Conservation (phyloP, 37 sponge, comb jelly and placozoan genomes). For the Axinella damicornis region DNA sequence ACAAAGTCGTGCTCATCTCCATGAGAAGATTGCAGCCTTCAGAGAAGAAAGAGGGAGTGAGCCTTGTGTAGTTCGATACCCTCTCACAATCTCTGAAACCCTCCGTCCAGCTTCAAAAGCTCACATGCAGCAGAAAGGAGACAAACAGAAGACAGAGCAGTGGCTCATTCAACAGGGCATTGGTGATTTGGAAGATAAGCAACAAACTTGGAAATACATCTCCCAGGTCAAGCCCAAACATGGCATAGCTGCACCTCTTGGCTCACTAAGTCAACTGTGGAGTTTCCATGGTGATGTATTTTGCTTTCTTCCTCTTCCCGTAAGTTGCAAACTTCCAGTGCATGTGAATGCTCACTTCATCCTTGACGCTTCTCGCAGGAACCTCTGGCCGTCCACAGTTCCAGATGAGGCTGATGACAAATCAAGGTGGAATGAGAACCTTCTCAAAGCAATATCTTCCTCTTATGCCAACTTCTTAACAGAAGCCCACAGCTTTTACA, state of each 20-base stretch:
- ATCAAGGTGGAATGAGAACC: slow-evolving; percentile 61
- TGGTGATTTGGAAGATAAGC: slow-evolving; percentile 47
- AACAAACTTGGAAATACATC: slow-evolving; percentile 44
- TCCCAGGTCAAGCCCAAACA: slow-evolving; percentile 56
- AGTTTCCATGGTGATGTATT: slow-evolving; percentile 39
- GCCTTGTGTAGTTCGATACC: slow-evolving; percentile 8
- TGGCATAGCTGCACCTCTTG: slow-evolving; percentile 70
- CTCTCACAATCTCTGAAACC: slow-evolving; percentile 18
- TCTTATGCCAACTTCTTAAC: slow-evolving; percentile 70
- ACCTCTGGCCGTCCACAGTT: slow-evolving; percentile 56
- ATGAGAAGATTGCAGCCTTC: slow-evolving; percentile 5
- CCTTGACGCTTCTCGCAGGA: slow-evolving; percentile 60
- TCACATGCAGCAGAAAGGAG: no score
- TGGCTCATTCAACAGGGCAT: slow-evolving; percentile 78
- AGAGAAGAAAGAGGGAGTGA: neutral
- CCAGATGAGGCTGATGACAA: slow-evolving; percentile 32
- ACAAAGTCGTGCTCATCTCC: neutral
- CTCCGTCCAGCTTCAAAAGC: no score
- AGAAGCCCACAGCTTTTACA: neutral
- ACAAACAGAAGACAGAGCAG: neutral
- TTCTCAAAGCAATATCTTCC: slow-evolving; percentile 62
- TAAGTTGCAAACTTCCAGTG: slow-evolving; percentile 54
- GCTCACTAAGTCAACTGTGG: neutral
- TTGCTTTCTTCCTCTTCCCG: slow-evolving; percentile 82
- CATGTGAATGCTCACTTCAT: slow-evolving; percentile 85